Evolutionary conservation across 2,888 invertebrate genomes (phyloP), one percentile per base, ranked within the genome.

Genomic region (Caenorhabditis doughertyi): DNA sequence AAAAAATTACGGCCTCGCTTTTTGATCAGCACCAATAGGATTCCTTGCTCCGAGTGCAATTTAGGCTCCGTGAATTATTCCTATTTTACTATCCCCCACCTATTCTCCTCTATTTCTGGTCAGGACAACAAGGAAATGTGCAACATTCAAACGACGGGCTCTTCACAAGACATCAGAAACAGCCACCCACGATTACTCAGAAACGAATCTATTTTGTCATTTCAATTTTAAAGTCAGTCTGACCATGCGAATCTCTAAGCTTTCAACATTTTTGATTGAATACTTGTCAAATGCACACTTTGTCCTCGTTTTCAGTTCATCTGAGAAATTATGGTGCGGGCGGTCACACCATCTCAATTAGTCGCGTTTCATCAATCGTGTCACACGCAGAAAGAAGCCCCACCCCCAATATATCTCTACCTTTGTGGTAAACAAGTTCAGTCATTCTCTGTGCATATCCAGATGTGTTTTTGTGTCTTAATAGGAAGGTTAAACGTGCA

Each of bases 81-180:
- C 44, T 27, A 21, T 44, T 70, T 56, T 23, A 53, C 62, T 13
- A 53, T 56, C 47, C 56, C n/a, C 65, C 25, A 7, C 35, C 21
- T 21, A 16, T 25, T 13, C 60, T 18, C 32, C 56, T 23, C 51
- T 60, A 67, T 76, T 76, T 76, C 35, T 76, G 76, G 56, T 55
- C 8, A 56, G n/a, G 68, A 70, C 51, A 76, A 67, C 76, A 65
- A 74, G 74, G 74, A 74, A 74, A 74, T 65, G 73, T 65, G 71
- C 70, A 71, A 71, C 71, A 58, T 35, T 29, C 3, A 39, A n/a
- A n/a, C n/a, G n/a, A n/a, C n/a, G 16, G 23, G 18, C 18, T 42
- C 16, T 32, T n/a, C n/a, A n/a, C 25, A 35, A 74, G 47, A 55
- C 74, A 65, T 74, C 65, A 74, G 56, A 74, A 74, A 65, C 74